These are phyloP conservation scores for Oncorhynchus mykiss DNA, from an alignment of 2,113 vertebrate species.

Conservation along the genomic window DNA sequence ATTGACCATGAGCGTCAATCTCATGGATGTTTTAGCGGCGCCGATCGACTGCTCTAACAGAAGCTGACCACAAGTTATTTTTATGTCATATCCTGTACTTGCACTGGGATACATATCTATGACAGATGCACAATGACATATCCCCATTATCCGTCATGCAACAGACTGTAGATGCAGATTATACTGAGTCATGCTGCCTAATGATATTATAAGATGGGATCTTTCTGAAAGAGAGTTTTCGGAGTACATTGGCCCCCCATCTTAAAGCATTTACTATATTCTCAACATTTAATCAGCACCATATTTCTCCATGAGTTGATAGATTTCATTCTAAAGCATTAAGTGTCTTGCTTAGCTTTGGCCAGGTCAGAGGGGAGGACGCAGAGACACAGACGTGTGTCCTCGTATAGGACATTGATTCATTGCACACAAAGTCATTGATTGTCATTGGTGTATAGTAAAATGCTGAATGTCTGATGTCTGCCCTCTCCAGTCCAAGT, in stretches of 20 bases:
- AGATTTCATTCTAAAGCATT: neutral
- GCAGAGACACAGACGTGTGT: neutral
- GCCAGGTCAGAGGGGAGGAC: neutral
- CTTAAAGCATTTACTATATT: neutral
- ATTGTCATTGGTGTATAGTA: neutral
- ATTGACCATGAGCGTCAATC: slow-evolving; percentile 48
- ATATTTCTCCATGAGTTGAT: neutral
- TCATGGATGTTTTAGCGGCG: slow-evolving; percentile 61
- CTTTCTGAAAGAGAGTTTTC: too few relatives aligned
- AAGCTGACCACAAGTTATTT: slow-evolving; percentile 23
- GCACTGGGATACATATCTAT: too few relatives aligned
- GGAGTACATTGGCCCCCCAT: neutral
- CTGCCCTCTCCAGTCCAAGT: neutral
- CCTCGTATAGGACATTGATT: neutral
- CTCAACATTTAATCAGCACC: neutral
- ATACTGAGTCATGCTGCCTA: too few relatives aligned
- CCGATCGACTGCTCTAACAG: slow-evolving; percentile 16
- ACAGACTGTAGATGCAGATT: too few relatives aligned
- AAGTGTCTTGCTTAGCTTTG: neutral
- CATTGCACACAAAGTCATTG: neutral
- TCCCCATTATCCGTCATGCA: too few relatives aligned
- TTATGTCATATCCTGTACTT: too few relatives aligned
- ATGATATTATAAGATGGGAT: too few relatives aligned
- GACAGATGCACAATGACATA: too few relatives aligned
- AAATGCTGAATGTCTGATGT: neutral